Conservation (phyloP, 2,888 invertebrate species). For the Platycheirus albimanus region DNA sequence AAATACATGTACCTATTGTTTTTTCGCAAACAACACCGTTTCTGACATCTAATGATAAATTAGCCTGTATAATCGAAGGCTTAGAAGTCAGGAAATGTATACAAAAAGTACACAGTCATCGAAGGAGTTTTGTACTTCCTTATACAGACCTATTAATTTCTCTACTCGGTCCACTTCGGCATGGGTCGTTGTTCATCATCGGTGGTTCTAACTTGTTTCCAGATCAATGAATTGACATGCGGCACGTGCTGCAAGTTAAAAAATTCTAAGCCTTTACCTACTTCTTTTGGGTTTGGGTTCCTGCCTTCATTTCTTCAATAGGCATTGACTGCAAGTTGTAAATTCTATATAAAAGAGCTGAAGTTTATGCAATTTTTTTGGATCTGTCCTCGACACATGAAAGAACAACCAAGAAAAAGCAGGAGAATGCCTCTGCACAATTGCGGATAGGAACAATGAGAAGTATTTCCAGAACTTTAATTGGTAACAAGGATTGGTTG, state of each 20-base stretch:
- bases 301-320: slow-evolving; percentile 14
- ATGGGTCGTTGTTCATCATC: not conserved
- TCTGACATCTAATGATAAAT: slow-evolving; percentile 64
- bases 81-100: slow-evolving; percentile 19
- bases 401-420: not conserved
- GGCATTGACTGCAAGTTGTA: slow-evolving; percentile 22
- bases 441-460: slow-evolving; percentile 58
- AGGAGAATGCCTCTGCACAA: slow-evolving; percentile 11
- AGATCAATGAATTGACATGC: slow-evolving; percentile 65
- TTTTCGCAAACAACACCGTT: slow-evolving; percentile 32
- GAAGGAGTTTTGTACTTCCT: slow-evolving; percentile 10
- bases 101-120: not conserved
- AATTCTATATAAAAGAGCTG: not conserved
- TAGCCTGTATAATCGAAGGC: slow-evolving; percentile 47
- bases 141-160: slow-evolving; percentile 26
- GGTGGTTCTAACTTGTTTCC: slow-evolving; percentile 55
- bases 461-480: slow-evolving; percentile 66
- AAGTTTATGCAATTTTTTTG: slow-evolving; percentile 19
- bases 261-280: slow-evolving; percentile 61
- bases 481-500: slow-evolving; percentile 58
- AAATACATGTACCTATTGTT: slow-evolving; percentile 22
- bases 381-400: slow-evolving; percentile 59
- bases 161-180: not conserved
- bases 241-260: slow-evolving; percentile 71
- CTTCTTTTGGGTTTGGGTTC: slow-evolving; percentile 27